phyloP scores from a whole-genome alignment of 2,797 vertebrate species.

The Hippocampus kuda region DNA sequence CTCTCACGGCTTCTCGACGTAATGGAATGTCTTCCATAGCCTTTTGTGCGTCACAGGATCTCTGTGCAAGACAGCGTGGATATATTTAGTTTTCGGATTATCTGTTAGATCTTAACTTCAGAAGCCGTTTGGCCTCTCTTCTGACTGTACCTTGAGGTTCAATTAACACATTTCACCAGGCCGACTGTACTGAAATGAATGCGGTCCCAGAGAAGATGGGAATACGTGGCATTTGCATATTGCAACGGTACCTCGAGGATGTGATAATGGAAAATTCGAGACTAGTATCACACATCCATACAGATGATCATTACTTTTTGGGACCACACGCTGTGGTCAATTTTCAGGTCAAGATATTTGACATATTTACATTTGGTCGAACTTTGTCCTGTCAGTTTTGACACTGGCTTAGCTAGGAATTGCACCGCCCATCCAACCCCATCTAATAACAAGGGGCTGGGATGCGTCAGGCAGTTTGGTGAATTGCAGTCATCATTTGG shows the following conservation, averaged over 20 bases:
- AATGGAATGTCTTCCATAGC: constrained; percentile 59
- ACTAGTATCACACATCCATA: no score
- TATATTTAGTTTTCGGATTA: constrained; percentile 5
- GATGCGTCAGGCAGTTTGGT: neutral
- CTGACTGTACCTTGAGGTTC: neutral
- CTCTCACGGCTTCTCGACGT: constrained; percentile 61
- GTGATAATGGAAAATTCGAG: no score
- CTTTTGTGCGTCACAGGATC: constrained; percentile 51
- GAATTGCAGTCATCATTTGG: constrained; percentile 6
- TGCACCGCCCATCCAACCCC: no score
- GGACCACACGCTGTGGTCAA: no score
- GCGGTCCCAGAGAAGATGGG: neutral
- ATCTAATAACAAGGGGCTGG: no score
- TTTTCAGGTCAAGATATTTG: no score
- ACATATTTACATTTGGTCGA: no score
- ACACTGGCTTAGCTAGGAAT: no score
- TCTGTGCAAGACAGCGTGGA: constrained; percentile 18
- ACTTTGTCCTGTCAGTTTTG: no score
- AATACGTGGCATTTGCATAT: neutral
- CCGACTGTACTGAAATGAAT: neutral
- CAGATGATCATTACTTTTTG: no score
- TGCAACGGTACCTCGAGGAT: no score
- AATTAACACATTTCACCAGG: neutral
- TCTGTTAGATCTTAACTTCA: neutral
- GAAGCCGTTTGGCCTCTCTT: neutral